Percentiles rank a stretch among this genome's conserved stretches.
Evolutionary conservation across 2,888 invertebrate species (phyloP).

Genomic region (Tanypteryx hageni): DNA sequence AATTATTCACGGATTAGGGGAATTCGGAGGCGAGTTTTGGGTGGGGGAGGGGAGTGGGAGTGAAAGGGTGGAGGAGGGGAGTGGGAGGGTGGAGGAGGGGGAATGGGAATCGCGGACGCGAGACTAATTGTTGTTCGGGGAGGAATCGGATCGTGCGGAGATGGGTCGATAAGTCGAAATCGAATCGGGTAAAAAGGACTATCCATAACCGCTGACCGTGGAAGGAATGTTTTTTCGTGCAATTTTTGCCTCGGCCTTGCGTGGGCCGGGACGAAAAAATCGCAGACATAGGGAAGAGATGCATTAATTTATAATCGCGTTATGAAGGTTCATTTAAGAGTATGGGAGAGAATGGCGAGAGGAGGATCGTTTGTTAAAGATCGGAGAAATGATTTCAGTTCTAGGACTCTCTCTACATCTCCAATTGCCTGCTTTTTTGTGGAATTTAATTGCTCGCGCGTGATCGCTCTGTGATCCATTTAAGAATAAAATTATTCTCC

Average conservation of each 20-base stretch:
- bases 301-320: too few relatives aligned
- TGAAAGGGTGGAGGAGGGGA: neutral
- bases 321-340: too few relatives aligned
- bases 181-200: neutral
- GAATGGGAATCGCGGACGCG: neutral
- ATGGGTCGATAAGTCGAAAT: neutral
- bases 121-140: slow-evolving; percentile 45
- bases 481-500: too few relatives aligned
- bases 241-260: too few relatives aligned
- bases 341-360: too few relatives aligned
- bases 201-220: neutral
- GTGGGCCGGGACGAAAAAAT: too few relatives aligned
- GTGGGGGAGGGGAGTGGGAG: neutral
- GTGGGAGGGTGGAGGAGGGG: neutral
- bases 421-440: neutral
- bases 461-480: neutral
- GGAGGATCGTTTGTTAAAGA: too few relatives aligned
- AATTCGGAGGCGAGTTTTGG: too few relatives aligned
- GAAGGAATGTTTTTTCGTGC: neutral
- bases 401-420: neutral
- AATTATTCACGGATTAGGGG: slow-evolving; percentile 19
- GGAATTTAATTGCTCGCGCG: neutral
- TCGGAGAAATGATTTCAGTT: neutral
- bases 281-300: too few relatives aligned
- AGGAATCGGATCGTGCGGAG: neutral